Evolutionary conservation across 2,797 vertebrate species (phyloP), one percentile per base, ranked within the genome.

Genomic region (Vultur gryphus): DNA sequence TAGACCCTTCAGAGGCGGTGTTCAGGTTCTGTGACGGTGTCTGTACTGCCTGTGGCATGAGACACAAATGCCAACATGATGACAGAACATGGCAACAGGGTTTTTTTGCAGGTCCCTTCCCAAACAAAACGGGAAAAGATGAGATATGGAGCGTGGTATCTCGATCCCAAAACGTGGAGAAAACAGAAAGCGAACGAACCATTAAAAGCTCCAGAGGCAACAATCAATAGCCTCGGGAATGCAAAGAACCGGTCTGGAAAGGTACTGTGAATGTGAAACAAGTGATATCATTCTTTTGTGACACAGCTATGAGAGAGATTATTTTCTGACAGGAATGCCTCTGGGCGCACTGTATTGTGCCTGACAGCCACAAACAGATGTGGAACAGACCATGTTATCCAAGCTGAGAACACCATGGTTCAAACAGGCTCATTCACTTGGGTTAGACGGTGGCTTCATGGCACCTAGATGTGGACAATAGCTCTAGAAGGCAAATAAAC

Each of bases 91-190:
- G 21, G 13, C 11, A 48, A 4, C 8, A 33, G 25, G 11, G 18
- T 1, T 33, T 58, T 82, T 94, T 84, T 44, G 23, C 44, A 98
- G 97, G 93, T 89, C 26, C 52, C 73, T 83, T 64, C 29, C 70
- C 94, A 89, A 31, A 65, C 78, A 18, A 92, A 84, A 52, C 48
- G 21, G 55, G 87, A 88, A 35, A 98, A 98, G 91, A 95, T 95
- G 54, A 91, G 79, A 31, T 98, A 97, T 23, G 97, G 98, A 61
- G 96, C 93, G 0, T 97, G 98, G 98, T 98, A 97, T 76, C 94
- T 98, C 58, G 88, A 98, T 80, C 96, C 97, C 41, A 97, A 97
- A 88, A 96, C 66, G 8, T 97, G 97, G 97, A 98, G 95, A 87
- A 98, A 97, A 80, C 96, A 72, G 70, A 90, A 88, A 88, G 79